Evolutionary conservation across 2,113 vertebrate species (phyloP), one percentile per base, ranked within the genome.

Genomic region (Mugil cephalus): DNA sequence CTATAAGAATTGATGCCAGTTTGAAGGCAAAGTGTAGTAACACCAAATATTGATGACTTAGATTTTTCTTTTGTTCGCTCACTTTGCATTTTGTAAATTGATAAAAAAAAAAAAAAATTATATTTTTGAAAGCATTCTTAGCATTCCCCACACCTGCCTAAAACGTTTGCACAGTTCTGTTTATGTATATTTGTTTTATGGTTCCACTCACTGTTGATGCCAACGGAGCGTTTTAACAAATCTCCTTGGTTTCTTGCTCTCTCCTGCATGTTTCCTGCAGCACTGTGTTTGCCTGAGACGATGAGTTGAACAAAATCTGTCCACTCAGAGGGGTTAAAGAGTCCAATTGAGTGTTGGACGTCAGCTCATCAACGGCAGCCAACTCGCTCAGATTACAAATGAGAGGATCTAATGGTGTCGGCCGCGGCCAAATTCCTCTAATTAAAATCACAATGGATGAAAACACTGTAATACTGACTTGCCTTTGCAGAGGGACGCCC

Each of bases 391-490:
- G 71, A 87, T 87, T 82, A 83, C 75, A 89, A 87, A 83, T 85
- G 74, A 86, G 75, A 83, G 73, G 88, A 85, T 87, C 81, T 89
- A 74, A 88, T 88, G 60, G 68, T 75, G 80, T 74, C 43, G 52
- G 64, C 75, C 13, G 66, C 17, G 47, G 83, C 89, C 79, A 88
- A 87, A 83, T 80, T 77, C 77, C 75, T 82, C 86, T 85, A 87
- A 91, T 89, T 91, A 87, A 85, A 88, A 90, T 84, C 81, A 84
- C 88, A 88, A 83, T 81, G 79, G 75, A 51, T 62, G 43, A 69
- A 85, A 87, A 77, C 15, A 45, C 55, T 63, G 77, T 51, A 65
- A 61, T 56, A 55, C 34, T 40, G 74, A 42, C 45, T 58, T 15
- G 66, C 78, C 79, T 80, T 83, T 79, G 69, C 74, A 60, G 46